Evolutionary conservation across 2,888 invertebrate genomes (phyloP).

Genomic region (Ephialtes manifestator): DNA sequence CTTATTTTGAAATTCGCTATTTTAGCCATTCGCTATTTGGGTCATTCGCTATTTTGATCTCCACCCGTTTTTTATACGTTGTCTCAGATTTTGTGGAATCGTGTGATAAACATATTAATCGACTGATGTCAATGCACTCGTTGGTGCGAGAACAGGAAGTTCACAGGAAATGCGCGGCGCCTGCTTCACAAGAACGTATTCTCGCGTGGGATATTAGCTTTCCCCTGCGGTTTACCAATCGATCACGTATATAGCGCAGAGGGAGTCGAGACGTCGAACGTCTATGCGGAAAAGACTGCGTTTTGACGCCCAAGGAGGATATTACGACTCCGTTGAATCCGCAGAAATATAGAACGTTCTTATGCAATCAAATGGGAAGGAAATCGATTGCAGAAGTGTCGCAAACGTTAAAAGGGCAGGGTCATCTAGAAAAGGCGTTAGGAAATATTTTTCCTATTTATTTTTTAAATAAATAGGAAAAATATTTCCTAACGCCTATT

Average conservation of each 20-base stretch:
- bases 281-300: slow-evolving; percentile 40
- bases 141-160: slow-evolving; percentile 64
- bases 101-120: background rate
- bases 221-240: slow-evolving; percentile 66
- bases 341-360: background rate
- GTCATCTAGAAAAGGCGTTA: background rate
- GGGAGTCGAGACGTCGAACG: slow-evolving; percentile 22
- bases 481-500: no score
- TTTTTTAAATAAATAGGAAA: no score
- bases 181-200: slow-evolving; percentile 38
- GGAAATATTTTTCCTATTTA: no score
- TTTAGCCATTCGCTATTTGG: no score
- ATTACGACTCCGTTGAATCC: slow-evolving; percentile 14
- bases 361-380: background rate
- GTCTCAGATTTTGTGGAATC: background rate
- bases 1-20: no score
- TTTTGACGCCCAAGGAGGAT: slow-evolving; percentile 28
- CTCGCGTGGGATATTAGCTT: slow-evolving; percentile 70
- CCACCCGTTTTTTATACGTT: background rate
- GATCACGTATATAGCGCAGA: slow-evolving; percentile 53
- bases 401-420: background rate
- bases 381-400: background rate
- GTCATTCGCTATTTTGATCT: no score
- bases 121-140: slow-evolving; percentile 58
- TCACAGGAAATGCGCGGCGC: slow-evolving; percentile 62